A percentile compares a stretch with the other conserved stretches of the same genome.
phyloP scores from a whole-genome alignment of 2,888 invertebrate genomes.

The Quadriops clusia region DNA sequence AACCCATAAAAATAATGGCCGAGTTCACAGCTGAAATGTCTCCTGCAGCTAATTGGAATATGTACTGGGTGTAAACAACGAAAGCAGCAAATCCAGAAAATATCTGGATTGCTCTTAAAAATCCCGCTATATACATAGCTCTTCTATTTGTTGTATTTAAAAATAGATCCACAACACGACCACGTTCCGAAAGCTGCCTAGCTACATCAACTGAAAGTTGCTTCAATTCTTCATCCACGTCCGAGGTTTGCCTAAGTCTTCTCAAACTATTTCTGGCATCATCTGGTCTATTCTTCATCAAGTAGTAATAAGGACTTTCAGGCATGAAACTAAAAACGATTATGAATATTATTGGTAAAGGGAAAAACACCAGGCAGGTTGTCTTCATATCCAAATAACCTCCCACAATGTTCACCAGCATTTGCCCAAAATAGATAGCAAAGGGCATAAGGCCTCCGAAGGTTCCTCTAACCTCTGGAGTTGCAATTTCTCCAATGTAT shows the following conservation, averaged over 20 bases:
- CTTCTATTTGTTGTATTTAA: constrained; percentile 23
- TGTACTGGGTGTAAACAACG: constrained; percentile 24
- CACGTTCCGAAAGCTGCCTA: constrained; percentile 25
- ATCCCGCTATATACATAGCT: constrained; percentile 22
- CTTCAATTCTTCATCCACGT: constrained; percentile 23
- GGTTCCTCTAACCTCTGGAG: constrained; percentile 20
- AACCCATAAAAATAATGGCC: constrained; percentile 23
- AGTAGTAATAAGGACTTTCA: constrained; percentile 37
- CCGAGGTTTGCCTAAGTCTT: constrained; percentile 18
- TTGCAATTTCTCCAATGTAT: constrained; percentile 24
- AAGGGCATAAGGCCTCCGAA: constrained; percentile 16
- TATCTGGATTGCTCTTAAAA: constrained; percentile 24
- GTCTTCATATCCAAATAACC: constrained; percentile 16
- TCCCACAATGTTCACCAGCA: constrained; percentile 23
- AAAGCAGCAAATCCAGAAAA: constrained; percentile 25
- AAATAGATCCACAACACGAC: constrained; percentile 23
- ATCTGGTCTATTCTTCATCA: constrained; percentile 22
- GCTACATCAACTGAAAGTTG: constrained; percentile 23
- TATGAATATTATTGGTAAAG: constrained; percentile 13
- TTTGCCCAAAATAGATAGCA: constrained; percentile 15
- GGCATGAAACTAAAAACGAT: constrained; percentile 40
- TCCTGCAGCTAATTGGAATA: constrained; percentile 29
- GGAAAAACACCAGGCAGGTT: constrained; percentile 12
- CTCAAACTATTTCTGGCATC: constrained; percentile 22
- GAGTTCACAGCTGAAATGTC: constrained; percentile 23